phyloP scores from a whole-genome alignment of 2,113 vertebrate species.

The Hepsetus odoe region DNA sequence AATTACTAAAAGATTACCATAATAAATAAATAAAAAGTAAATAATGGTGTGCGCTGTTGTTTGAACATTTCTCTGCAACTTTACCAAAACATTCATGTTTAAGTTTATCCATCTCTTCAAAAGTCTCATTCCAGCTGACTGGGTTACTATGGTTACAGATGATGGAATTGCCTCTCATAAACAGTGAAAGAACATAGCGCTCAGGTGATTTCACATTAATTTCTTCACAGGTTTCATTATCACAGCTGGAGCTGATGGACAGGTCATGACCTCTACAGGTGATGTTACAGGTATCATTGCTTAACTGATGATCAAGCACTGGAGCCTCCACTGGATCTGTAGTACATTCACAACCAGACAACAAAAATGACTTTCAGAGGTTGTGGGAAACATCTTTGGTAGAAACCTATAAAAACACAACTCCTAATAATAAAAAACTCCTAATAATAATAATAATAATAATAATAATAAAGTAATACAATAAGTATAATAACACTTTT shows the following conservation, averaged over 20 bases:
- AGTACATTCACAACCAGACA: neutral
- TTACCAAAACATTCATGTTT: neutral
- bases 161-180: neutral
- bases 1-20: too few relatives aligned
- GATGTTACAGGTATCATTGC: slow-evolving; percentile 19
- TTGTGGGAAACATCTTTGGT: too few relatives aligned
- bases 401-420: too few relatives aligned
- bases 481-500: too few relatives aligned
- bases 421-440: too few relatives aligned
- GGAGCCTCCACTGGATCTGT: slow-evolving; percentile 26
- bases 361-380: too few relatives aligned
- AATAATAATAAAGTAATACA: too few relatives aligned
- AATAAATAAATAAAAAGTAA: too few relatives aligned
- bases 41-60: too few relatives aligned
- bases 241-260: neutral
- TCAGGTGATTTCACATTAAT: neutral
- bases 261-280: neutral
- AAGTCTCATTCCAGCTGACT: slow-evolving; percentile 19
- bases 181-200: neutral
- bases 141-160: slow-evolving; percentile 34
- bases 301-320: neutral
- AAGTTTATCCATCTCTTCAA: neutral
- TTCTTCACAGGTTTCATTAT: neutral
- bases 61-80: neutral
- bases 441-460: too few relatives aligned